These are phyloP conservation scores for Oreonectes daqikongensis DNA, from an alignment of 2,797 vertebrate genomes.

Conservation along the genomic window DNA sequence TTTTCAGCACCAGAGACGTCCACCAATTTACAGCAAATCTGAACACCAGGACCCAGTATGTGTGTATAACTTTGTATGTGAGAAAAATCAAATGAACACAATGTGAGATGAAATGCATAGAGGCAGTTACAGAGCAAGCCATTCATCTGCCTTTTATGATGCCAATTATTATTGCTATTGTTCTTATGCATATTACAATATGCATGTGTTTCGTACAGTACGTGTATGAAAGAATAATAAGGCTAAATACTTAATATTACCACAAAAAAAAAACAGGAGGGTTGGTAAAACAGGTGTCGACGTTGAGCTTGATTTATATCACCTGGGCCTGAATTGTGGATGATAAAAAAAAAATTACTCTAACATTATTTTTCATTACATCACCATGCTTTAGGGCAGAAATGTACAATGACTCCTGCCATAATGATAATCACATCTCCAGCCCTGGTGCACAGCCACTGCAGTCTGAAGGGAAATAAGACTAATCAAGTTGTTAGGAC, in stretches of 20 bases:
- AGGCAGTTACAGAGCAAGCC: neutral
- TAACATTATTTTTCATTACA: conserved; percentile 63
- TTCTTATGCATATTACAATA: conserved; percentile 27
- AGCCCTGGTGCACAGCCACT: neutral
- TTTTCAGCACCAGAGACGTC: neutral
- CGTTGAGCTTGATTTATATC: conserved; percentile 64
- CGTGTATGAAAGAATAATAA: conserved; percentile 39
- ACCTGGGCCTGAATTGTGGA: conserved; percentile 65
- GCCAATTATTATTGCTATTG: conserved; percentile 6
- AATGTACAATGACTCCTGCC: neutral
- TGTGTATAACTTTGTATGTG: conserved; percentile 5
- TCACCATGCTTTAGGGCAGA: conserved; percentile 17
- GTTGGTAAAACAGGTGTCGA: too few relatives aligned
- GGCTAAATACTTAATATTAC: conserved; percentile 64
- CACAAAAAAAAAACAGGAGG: conserved; percentile 40
- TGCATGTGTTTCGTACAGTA: conserved; percentile 35
- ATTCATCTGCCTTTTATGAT: conserved; percentile 32
- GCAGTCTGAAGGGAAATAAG: neutral
- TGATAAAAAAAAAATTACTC: conserved; percentile 71
- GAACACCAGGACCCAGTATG: neutral
- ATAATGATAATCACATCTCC: neutral
- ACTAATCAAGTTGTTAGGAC: conserved; percentile 36
- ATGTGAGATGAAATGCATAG: conserved; percentile 23
- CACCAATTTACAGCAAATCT: conserved; percentile 17
- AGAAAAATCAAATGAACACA: conserved; percentile 32